phyloP scores from a whole-genome alignment of 2,888 invertebrate genomes.

The Brenthis hecate region DNA sequence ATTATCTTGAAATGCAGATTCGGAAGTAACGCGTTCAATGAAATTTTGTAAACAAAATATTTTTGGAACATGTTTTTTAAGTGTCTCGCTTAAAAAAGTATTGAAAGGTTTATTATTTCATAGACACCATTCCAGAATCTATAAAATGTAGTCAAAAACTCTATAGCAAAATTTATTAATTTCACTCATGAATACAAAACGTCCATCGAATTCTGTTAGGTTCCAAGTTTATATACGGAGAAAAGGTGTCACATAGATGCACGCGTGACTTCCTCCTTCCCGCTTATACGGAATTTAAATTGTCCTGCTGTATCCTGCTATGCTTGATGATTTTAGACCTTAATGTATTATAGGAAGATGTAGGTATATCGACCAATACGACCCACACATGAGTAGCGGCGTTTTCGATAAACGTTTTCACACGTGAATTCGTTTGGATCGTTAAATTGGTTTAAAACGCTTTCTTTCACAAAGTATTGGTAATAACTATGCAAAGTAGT shows the following conservation, averaged over 20 bases:
- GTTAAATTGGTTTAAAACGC: neutral
- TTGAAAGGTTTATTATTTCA: no score
- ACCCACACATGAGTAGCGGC: neutral
- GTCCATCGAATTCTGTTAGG: conserved; percentile 54
- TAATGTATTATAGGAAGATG: neutral
- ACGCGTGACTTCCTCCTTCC: conserved; percentile 80
- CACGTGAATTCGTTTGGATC: neutral
- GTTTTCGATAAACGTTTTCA: neutral
- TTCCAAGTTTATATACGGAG: conserved; percentile 78
- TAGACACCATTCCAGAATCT: neutral
- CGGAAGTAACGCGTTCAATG: conserved; percentile 37
- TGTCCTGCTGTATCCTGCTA: conserved; percentile 49
- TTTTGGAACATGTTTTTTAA: conserved; percentile 7
- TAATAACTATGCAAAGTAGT: no score
- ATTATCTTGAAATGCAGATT: conserved; percentile 53
- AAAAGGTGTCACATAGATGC: conserved; percentile 79
- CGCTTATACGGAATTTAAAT: conserved; percentile 81
- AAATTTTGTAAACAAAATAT: conserved; percentile 25
- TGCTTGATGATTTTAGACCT: conserved; percentile 10
- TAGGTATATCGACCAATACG: neutral
- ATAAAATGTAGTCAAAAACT: conserved; percentile 7
- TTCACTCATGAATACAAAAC: conserved; percentile 18
- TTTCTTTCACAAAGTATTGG: neutral
- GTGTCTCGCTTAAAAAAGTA: neutral
- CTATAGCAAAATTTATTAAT: conserved; percentile 10